Evolutionary conservation across 1,140 invertebrate species (phyloP).

Genomic region (Stenopsyche tienmushanensis): DNA sequence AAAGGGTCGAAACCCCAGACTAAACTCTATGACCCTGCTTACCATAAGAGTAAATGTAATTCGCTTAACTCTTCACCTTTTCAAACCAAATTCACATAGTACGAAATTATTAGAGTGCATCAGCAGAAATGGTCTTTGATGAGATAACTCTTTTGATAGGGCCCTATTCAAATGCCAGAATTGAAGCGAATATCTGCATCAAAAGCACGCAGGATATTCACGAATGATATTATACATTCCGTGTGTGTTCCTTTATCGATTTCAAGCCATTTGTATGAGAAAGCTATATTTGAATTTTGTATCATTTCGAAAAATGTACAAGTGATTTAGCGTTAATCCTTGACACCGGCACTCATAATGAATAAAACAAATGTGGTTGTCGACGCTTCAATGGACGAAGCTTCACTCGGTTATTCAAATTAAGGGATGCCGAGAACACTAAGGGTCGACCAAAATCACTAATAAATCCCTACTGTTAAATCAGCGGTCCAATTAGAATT

Average conservation of each 20-base stretch:
- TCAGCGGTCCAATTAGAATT: conserved; percentile 34
- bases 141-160: too few species aligned
- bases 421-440: background rate
- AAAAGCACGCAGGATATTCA: too few species aligned
- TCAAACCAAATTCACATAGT: too few species aligned
- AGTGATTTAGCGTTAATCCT: background rate
- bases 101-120: too few species aligned
- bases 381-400: background rate
- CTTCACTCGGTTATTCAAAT: conserved; percentile 7
- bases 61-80: background rate
- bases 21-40: conserved; percentile 10
- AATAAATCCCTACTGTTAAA: conserved; percentile 30
- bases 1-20: conserved; percentile 12
- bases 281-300: too few species aligned
- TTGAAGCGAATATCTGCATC: too few species aligned
- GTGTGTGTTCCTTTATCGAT: too few species aligned
- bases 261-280: too few species aligned
- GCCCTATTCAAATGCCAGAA: too few species aligned
- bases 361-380: background rate
- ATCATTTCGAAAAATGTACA: too few species aligned
- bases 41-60: background rate
- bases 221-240: too few species aligned
- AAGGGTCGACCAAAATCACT: conserved; percentile 26
- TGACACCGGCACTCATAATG: background rate
- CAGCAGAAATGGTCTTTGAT: too few species aligned